Percentiles rank a stretch among this genome's conserved stretches.
These are phyloP conservation scores for Sebastes schlegelii DNA, from an alignment of 2,113 vertebrate genomes.

Conservation along the genomic window DNA sequence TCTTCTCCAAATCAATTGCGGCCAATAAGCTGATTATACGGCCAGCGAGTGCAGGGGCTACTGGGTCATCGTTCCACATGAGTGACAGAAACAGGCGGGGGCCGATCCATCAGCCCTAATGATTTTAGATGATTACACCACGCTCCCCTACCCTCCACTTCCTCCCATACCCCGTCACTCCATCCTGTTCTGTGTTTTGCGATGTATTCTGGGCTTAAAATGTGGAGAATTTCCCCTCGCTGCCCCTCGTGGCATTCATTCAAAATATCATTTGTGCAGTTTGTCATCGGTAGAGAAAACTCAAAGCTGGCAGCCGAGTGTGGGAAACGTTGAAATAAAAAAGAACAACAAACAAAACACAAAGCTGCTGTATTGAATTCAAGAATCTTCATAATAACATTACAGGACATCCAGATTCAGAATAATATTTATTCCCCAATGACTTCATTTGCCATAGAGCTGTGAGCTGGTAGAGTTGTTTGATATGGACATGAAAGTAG, in stretches of 20 bases:
- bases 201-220: constrained; percentile 48
- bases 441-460: neutral
- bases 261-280: constrained; percentile 57
- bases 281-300: constrained; percentile 39
- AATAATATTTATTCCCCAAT: neutral
- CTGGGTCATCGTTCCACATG: constrained; percentile 57
- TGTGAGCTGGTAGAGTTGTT: neutral
- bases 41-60: constrained; percentile 29
- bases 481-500: neutral
- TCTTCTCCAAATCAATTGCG: constrained; percentile 54
- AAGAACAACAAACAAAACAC: neutral
- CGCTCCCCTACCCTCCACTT: constrained; percentile 36
- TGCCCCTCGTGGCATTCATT: constrained; percentile 31
- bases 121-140: constrained; percentile 74
- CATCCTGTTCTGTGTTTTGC: constrained; percentile 30
- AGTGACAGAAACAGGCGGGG: constrained; percentile 34
- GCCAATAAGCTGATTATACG: constrained; percentile 33
- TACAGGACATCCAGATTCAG: neutral
- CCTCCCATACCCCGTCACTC: constrained; percentile 42
- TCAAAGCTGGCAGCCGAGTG: constrained; percentile 20
- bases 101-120: constrained; percentile 67
- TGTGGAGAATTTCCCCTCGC: constrained; percentile 25
- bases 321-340: constrained; percentile 37
- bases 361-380: neutral
- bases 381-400: neutral